phyloP scores from a whole-genome alignment of 1,140 invertebrate species.

The Plectrocnemia conspersa region DNA sequence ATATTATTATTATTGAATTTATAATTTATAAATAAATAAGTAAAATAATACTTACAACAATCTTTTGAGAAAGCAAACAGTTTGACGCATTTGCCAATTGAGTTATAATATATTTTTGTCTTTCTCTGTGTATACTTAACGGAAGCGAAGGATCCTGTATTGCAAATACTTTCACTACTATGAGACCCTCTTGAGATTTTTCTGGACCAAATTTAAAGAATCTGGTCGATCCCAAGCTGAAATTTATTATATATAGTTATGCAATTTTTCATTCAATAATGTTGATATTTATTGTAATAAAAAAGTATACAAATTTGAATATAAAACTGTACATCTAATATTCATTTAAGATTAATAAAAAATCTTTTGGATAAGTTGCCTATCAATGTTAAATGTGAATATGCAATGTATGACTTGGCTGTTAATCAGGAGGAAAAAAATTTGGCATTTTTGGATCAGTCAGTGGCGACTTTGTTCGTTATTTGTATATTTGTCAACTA shows the following conservation, averaged over 20 bases:
- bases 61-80: slow-evolving; percentile 87
- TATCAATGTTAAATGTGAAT: no score
- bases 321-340: no score
- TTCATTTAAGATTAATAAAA: no score
- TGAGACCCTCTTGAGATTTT: slow-evolving; percentile 75
- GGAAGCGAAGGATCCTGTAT: slow-evolving; percentile 92
- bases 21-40: slow-evolving; percentile 15
- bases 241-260: slow-evolving; percentile 33
- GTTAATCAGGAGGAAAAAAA: no score
- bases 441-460: no score
- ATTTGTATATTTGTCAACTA: no score
- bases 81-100: slow-evolving; percentile 80
- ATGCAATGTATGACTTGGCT: no score
- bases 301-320: neutral
- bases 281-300: no score
- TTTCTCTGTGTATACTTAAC: slow-evolving; percentile 75
- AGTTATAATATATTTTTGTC: slow-evolving; percentile 76
- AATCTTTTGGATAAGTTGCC: no score
- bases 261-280: no score
- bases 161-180: slow-evolving; percentile 97
- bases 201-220: slow-evolving; percentile 97
- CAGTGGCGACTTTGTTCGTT: no score
- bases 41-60: slow-evolving; percentile 55
- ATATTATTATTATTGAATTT: slow-evolving; percentile 22
- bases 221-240: slow-evolving; percentile 91